These are phyloP conservation scores for Sialis fuliginosa DNA, from an alignment of 2,888 invertebrate species.

Conservation along the genomic window DNA sequence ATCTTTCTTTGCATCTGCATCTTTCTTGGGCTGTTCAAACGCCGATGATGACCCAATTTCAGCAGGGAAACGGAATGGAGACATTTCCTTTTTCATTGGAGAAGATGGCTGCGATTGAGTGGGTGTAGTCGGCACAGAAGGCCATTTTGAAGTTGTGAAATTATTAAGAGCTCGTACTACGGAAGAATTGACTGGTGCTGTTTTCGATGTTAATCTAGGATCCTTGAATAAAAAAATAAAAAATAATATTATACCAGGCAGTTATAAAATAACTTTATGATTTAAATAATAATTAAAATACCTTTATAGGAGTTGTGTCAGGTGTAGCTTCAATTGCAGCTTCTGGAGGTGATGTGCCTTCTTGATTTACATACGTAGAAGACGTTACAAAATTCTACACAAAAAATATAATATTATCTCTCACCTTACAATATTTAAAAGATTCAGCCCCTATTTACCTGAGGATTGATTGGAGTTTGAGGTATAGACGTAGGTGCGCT, in stretches of 20 bases:
- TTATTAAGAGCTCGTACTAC: slow-evolving; percentile 46
- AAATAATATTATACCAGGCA: no score
- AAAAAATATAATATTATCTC: neutral
- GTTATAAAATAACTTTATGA: neutral
- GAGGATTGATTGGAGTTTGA: slow-evolving; percentile 26
- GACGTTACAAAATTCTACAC: slow-evolving; percentile 16
- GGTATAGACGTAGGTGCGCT: slow-evolving; percentile 26
- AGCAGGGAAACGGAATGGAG: slow-evolving; percentile 30
- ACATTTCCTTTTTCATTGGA: slow-evolving; percentile 41
- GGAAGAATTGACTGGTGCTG: slow-evolving; percentile 37
- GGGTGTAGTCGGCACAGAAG: slow-evolving; percentile 23
- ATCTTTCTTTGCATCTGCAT: slow-evolving; percentile 13
- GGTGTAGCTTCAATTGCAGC: slow-evolving; percentile 81
- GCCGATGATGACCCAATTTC: slow-evolving; percentile 13
- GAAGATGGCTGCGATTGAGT: slow-evolving; percentile 47
- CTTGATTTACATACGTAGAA: slow-evolving; percentile 21
- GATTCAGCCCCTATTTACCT: slow-evolving; percentile 12
- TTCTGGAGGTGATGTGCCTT: slow-evolving; percentile 62
- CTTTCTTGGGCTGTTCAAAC: slow-evolving; percentile 16
- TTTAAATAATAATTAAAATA: slow-evolving; percentile 11
- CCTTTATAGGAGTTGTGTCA: slow-evolving; percentile 71
- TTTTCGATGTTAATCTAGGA: slow-evolving; percentile 18
- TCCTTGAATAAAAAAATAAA: slow-evolving; percentile 15
- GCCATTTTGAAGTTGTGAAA: slow-evolving; percentile 23
- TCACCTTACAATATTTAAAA: neutral